A percentile compares a stretch with the other conserved stretches of the same genome.
phyloP scores from a whole-genome alignment of 2,113 vertebrate species.

The Narcine bancroftii region DNA sequence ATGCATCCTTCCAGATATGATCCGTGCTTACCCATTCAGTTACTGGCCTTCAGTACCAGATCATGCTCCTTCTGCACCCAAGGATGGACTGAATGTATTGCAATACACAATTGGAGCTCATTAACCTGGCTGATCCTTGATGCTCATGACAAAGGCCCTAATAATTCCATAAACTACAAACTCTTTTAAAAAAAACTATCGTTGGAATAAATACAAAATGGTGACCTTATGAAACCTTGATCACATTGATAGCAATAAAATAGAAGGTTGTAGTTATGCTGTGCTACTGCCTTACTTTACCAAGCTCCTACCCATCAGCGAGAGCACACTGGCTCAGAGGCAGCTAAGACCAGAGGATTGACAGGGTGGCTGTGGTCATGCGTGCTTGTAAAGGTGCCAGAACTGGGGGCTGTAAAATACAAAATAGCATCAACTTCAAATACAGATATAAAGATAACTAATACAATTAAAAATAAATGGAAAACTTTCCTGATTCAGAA shows the following conservation, averaged over 20 bases:
- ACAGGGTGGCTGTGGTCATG: not conserved
- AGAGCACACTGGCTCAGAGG: not conserved
- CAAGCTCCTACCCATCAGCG: not conserved
- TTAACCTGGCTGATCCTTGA: too few species aligned
- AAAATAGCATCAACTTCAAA: not conserved
- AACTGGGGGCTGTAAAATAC: not conserved
- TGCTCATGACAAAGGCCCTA: not conserved
- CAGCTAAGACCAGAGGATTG: not conserved
- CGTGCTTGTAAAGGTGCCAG: not conserved
- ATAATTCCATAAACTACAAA: too few species aligned
- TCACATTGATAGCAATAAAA: not conserved
- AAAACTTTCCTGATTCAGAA: too few species aligned
- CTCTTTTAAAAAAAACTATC: not conserved
- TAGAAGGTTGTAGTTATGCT: not conserved
- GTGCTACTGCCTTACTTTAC: not conserved
- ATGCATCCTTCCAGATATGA: too few species aligned
- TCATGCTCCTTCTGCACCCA: too few species aligned
- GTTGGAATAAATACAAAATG: not conserved
- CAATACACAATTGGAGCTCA: too few species aligned
- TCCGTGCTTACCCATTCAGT: too few species aligned
- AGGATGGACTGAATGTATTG: too few species aligned
- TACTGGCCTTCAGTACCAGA: too few species aligned
- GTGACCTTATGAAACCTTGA: not conserved
- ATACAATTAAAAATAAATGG: too few species aligned
- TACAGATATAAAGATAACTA: too few species aligned